These are phyloP conservation scores for Eurytoma adleriae DNA, from an alignment of 2,888 invertebrate species.

Conservation along the genomic window DNA sequence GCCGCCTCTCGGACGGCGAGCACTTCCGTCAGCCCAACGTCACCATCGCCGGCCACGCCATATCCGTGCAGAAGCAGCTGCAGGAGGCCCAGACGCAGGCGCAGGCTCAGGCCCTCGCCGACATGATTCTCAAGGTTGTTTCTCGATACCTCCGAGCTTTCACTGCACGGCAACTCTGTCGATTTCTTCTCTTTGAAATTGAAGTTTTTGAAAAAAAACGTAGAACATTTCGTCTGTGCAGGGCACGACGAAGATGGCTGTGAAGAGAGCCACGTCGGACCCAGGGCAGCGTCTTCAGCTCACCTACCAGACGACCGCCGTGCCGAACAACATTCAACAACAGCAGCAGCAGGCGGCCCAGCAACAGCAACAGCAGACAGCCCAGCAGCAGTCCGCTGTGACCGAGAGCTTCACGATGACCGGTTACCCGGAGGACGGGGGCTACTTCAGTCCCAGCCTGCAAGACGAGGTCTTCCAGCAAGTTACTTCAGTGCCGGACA, in stretches of 20 bases:
- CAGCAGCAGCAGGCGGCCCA: slow-evolving; percentile 69
- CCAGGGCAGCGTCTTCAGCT: slow-evolving; percentile 82
- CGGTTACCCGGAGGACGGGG: slow-evolving; percentile 74
- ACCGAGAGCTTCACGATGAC: slow-evolving; percentile 74
- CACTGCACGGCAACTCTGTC: neutral
- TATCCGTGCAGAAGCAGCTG: slow-evolving; percentile 72
- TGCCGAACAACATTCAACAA: slow-evolving; percentile 61
- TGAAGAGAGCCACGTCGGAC: slow-evolving; percentile 86
- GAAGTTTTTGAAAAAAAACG: too few species aligned
- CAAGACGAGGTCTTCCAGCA: slow-evolving; percentile 88
- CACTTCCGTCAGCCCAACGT: slow-evolving; percentile 77
- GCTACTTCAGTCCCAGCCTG: slow-evolving; percentile 75
- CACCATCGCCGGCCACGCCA: slow-evolving; percentile 68
- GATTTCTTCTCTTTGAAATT: neutral
- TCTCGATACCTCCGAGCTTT: too few species aligned
- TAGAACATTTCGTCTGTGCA: slow-evolving; percentile 60
- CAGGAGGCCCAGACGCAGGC: slow-evolving; percentile 77
- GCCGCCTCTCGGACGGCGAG: slow-evolving; percentile 80
- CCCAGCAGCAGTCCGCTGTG: slow-evolving; percentile 67
- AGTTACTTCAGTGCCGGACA: slow-evolving; percentile 80
- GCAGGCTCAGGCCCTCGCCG: slow-evolving; percentile 88
- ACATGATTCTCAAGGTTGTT: slow-evolving; percentile 82
- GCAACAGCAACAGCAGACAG: slow-evolving; percentile 63
- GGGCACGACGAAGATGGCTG: slow-evolving; percentile 78
- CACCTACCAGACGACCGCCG: slow-evolving; percentile 71